Percentiles rank a stretch among this genome's conserved stretches.
These are phyloP conservation scores for Pseudomugil tenellus DNA, from an alignment of 2,797 vertebrate genomes.

Conservation along the genomic window DNA sequence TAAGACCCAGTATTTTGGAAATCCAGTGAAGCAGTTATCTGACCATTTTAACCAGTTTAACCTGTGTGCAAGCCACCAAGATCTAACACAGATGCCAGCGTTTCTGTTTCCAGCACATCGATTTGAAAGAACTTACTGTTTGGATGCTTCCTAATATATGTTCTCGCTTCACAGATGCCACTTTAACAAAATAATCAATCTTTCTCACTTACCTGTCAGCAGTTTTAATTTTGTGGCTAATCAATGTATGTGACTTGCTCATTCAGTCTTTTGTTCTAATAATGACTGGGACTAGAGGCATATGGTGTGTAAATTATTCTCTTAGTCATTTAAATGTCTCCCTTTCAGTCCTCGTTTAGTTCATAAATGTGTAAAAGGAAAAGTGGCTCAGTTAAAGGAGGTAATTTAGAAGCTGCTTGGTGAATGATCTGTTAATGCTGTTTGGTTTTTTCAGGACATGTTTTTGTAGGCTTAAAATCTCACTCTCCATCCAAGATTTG, in stretches of 20 bases:
- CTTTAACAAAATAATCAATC: constrained; percentile 6
- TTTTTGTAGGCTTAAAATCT: background rate
- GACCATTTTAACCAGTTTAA: background rate
- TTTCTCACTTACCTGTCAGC: constrained; percentile 10
- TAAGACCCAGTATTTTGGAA: background rate
- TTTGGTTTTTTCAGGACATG: background rate
- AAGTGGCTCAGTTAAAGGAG: background rate
- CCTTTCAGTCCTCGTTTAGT: background rate
- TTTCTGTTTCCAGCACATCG: background rate
- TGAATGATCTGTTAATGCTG: background rate
- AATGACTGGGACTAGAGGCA: background rate
- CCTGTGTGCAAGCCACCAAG: constrained; percentile 3
- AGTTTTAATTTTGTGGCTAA: constrained; percentile 3
- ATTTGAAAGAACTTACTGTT: background rate
- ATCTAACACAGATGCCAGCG: background rate
- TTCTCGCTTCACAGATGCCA: constrained; percentile 3
- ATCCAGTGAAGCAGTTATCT: background rate
- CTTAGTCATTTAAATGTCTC: background rate
- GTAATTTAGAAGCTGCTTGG: no score
- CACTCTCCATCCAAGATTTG: background rate
- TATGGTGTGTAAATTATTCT: background rate
- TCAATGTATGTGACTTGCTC: background rate
- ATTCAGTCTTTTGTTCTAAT: background rate
- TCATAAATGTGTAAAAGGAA: background rate
- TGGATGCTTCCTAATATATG: constrained; percentile 2